Evolutionary conservation across 2,888 invertebrate species (phyloP), one percentile per base, ranked within the genome.

Genomic region (Schizaphis graminum): DNA sequence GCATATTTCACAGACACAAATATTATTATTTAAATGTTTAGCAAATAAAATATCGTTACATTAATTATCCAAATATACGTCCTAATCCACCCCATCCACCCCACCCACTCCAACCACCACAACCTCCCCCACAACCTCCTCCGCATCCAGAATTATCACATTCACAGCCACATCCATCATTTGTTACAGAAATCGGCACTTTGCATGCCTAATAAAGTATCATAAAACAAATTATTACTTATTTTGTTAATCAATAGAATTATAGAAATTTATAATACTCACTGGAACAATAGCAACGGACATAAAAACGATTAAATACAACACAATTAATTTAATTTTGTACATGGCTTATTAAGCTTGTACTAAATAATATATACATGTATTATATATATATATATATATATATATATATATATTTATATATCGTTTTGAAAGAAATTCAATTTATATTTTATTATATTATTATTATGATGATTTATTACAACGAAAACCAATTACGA

Each of bases 401-500:
- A n/a, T n/a, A n/a, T n/a, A n/a, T n/a, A n/a, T n/a, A n/a, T n/a
- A n/a, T n/a, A n/a, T n/a, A n/a, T 67, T n/a, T 67, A 67, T n/a
- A 3, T 16, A n/a, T 53, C n/a, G n/a, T 67, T n/a, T 67, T 1
- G n/a, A 67, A 67, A 35, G 35, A 67, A 67, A 67, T 35, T 67
- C 16, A 67, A 67, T 67, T 67, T 67, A 67, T 67, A 67, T 67
- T 67, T 67, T 67, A 67, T 67, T 67, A 67, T 5, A 24, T 35
- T 67, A 67, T 90, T 5, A 24, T 35, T 67, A 35, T 90, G 56
- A 67, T 11, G 67, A 49, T 67, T 90, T 90, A 21, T 91, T 53
- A 26, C 8, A 41, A 91, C 84, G 35, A 56, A 91, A 91, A 91
- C 84, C 91, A 85, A 85, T n/a, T 85, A 56, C 85, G 10, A 85